A percentile compares a stretch with the other conserved stretches of the same genome.
Evolutionary conservation across 2,888 invertebrate genomes (phyloP).

Genomic region (Galerucella pusilla): DNA sequence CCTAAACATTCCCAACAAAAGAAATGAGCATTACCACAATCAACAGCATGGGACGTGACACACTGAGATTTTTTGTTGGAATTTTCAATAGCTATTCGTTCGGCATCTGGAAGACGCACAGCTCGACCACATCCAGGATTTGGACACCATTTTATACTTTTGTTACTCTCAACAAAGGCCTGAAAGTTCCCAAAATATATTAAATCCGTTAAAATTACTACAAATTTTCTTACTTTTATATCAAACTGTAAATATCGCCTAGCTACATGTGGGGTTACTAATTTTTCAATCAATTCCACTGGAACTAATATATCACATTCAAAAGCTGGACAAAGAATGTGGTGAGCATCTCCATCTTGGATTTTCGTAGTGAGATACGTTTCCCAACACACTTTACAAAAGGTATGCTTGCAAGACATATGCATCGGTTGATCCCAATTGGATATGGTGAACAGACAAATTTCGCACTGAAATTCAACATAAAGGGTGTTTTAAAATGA

Average conservation of each 20-base stretch:
- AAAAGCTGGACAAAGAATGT: conserved; percentile 75
- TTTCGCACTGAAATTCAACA: conserved; percentile 68
- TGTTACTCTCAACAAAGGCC: conserved; percentile 78
- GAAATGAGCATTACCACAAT: conserved; percentile 77
- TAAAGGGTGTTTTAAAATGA: too few species aligned
- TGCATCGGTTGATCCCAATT: conserved; percentile 67
- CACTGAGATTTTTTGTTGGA: conserved; percentile 55
- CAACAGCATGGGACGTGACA: conserved; percentile 72
- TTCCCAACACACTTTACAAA: conserved; percentile 75
- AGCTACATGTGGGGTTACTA: conserved; percentile 75
- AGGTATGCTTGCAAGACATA: conserved; percentile 73
- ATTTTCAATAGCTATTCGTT: conserved; percentile 58
- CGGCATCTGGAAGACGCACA: conserved; percentile 71
- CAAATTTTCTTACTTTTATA: conserved; percentile 68
- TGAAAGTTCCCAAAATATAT: conserved; percentile 52
- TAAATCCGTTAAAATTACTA: not conserved
- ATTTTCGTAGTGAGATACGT: conserved; percentile 74
- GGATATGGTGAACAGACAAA: conserved; percentile 68
- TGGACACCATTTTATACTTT: conserved; percentile 78
- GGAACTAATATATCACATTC: conserved; percentile 74
- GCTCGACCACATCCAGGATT: conserved; percentile 75
- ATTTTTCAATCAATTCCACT: conserved; percentile 73
- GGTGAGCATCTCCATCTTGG: conserved; percentile 74
- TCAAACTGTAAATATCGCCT: conserved; percentile 75
- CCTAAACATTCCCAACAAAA: conserved; percentile 74